Percentiles rank a stretch among this genome's conserved stretches.
Evolutionary conservation across 2,797 vertebrate genomes (phyloP).

Genomic region (Microctenopoma steveboyesi): DNA sequence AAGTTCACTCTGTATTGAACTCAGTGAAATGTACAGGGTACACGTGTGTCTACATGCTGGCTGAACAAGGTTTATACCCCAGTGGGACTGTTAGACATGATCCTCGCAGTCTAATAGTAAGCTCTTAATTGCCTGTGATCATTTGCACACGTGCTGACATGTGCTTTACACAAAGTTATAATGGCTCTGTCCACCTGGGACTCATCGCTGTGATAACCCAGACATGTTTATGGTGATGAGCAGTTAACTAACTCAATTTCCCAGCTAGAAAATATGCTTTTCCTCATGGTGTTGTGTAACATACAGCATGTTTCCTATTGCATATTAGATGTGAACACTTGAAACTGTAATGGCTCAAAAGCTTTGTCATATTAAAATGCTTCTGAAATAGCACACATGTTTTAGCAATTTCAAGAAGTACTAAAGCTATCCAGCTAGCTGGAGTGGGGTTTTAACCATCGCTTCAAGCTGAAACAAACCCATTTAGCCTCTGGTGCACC

Average conservation of each 20-base stretch:
- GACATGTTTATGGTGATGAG: constrained; percentile 52
- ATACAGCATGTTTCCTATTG: constrained; percentile 27
- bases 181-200: constrained; percentile 44
- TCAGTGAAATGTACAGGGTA: constrained; percentile 42
- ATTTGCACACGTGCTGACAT: constrained; percentile 57
- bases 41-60: constrained; percentile 32
- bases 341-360: constrained; percentile 56
- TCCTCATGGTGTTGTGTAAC: constrained; percentile 30
- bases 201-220: constrained; percentile 36
- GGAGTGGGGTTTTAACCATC: constrained; percentile 46
- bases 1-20: constrained; percentile 2
- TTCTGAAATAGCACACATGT: constrained; percentile 35
- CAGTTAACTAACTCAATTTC: constrained; percentile 27
- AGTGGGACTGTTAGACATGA: constrained; percentile 59
- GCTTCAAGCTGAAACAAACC: constrained; percentile 28
- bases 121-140: constrained; percentile 68
- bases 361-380: constrained; percentile 32
- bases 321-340: constrained; percentile 40
- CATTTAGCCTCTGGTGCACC: constrained; percentile 45
- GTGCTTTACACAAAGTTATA: constrained; percentile 53
- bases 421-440: constrained; percentile 28
- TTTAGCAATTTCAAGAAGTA: constrained; percentile 49
- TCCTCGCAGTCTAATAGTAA: constrained; percentile 54
- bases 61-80: constrained; percentile 50
- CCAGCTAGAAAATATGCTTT: constrained; percentile 37